phyloP scores from a whole-genome alignment of 2,113 vertebrate genomes.

The Eulacestoma nigropectus region DNA sequence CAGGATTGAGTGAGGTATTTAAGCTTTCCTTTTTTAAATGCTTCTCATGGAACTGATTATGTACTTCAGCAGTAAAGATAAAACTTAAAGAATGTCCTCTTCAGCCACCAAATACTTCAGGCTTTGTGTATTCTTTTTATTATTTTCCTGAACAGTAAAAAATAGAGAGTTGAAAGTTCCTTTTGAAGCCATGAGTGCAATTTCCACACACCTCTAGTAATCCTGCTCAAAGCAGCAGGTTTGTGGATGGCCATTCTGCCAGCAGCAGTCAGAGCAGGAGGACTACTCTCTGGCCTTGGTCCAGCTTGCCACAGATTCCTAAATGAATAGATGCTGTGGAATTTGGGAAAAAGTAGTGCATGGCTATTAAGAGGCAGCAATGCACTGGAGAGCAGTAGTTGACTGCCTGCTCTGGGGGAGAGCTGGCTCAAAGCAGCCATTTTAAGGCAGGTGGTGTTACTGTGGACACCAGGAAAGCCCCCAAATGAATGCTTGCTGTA shows the following conservation, averaged over 20 bases:
- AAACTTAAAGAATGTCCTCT: background rate
- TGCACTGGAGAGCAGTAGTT: background rate
- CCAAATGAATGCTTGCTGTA: background rate
- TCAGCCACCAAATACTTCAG: background rate
- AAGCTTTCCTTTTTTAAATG: background rate
- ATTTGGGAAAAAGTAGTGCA: conserved; percentile 18
- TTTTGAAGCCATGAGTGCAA: background rate
- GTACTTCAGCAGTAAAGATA: background rate
- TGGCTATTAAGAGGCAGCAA: background rate
- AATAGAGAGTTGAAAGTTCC: background rate
- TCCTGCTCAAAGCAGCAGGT: background rate
- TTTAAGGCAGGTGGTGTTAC: conserved; percentile 47
- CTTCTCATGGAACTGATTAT: background rate
- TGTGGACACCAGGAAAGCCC: conserved; percentile 22
- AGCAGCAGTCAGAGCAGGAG: background rate
- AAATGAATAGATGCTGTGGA: conserved; percentile 2
- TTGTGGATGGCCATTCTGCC: background rate
- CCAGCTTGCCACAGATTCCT: background rate
- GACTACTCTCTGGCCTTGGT: background rate
- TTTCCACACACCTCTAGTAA: background rate
- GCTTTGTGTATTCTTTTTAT: background rate
- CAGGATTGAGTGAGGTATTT: background rate
- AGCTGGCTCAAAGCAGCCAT: conserved; percentile 15
- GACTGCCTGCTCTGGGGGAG: background rate
- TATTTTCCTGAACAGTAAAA: background rate